Base-by-base conservation (phyloP, 53 echinoderm and acorn worm genomes). In the Holothuria scabra region DNA sequence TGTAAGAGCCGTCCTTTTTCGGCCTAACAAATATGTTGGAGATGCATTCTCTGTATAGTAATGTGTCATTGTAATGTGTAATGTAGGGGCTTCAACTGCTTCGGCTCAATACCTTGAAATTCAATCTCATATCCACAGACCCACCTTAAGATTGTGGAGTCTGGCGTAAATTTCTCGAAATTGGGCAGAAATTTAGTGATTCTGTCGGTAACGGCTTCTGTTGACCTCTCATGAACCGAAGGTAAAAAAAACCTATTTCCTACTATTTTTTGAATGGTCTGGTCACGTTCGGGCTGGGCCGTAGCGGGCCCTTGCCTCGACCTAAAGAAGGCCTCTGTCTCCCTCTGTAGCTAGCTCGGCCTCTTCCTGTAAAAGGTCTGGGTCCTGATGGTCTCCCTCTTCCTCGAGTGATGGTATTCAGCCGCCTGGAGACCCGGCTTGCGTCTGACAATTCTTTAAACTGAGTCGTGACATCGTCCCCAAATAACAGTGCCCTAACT, bases 141-240 rank as follows among this genome's bases (percentile, higher is more conserved):
- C 30, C 81, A 74, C 25, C 82, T 55, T 30, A 84, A 38, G 14
- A 66, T 85, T 29, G 29, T 35, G 65, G 66, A 56, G 48, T 88
- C 85, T 25, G 82, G 66, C 7, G 87, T 81, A 21, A 84, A 22
- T 71, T 74, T 81, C 52, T 35, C 21, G 85, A 85, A 87, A 9
- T 31, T 20, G 20, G 68, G 68, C 5, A 44, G 10, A 7, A 67
- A 67, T 3, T 74, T 21, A n/a, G n/a, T 48, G 38, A 74, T 12
- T 25, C 74, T 44, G 5, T 46, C 74, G 1, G 74, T 46, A 74
- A 44, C 30, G 33, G 33, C 5, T 66, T 44, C 44, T 44, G 44
- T 44, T 44, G 18, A 9, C 33, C 18, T 31, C 8, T 66, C 30
- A 66, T 66, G 5, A 8, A 18, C 8, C 8, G 6, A 18, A 28